These are phyloP conservation scores for Mactra quadrangularis DNA, from an alignment of 1,140 invertebrate genomes.

Conservation along the genomic window DNA sequence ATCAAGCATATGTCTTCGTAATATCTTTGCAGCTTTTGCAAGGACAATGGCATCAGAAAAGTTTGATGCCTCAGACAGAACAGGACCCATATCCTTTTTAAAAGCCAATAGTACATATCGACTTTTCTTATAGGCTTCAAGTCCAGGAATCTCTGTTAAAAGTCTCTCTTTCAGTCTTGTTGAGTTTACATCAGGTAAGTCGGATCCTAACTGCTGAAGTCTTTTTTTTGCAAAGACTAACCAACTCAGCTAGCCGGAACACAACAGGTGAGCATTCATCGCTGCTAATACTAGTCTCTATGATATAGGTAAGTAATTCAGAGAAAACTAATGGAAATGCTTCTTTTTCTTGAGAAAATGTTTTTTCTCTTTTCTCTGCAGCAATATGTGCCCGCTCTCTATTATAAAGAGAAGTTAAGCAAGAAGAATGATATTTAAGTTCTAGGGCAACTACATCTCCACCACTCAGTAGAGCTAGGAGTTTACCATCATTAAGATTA, in stretches of 20 bases:
- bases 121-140: conserved; percentile 56
- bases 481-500: conserved; percentile 23
- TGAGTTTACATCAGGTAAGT: conserved; percentile 1
- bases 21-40: not conserved
- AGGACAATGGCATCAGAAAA: conserved; percentile 2
- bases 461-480: conserved; percentile 55
- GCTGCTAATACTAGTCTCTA: conserved; percentile 32
- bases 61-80: not conserved
- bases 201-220: conserved; percentile 48
- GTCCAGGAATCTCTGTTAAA: conserved; percentile 30
- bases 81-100: conserved; percentile 33
- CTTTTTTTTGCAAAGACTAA: conserved; percentile 40
- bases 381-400: not conserved
- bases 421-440: conserved; percentile 53
- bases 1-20: not conserved
- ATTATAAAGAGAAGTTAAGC: conserved; percentile 45
- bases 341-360: conserved; percentile 23
- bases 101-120: conserved; percentile 55
- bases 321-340: conserved; percentile 53
- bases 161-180: conserved; percentile 59
- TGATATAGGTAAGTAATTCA: conserved; percentile 45
- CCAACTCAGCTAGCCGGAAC: conserved; percentile 46
- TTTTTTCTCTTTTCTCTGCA: conserved; percentile 7
- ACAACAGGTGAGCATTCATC: not conserved
- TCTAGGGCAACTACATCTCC: conserved; percentile 64